phyloP scores from a whole-genome alignment of 2,113 vertebrate species.

The Sardina pilchardus region DNA sequence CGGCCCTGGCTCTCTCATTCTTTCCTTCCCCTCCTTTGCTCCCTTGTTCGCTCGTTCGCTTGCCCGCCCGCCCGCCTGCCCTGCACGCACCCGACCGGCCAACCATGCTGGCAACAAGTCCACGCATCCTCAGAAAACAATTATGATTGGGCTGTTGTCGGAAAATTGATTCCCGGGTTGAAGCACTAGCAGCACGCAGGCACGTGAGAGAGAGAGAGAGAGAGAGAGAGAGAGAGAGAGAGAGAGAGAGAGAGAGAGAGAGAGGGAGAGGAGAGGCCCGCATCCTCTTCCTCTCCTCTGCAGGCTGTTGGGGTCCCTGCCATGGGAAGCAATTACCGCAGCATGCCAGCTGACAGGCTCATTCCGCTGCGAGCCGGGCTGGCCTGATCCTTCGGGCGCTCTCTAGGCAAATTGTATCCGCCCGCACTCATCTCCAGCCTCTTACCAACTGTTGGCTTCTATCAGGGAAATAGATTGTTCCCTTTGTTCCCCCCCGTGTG shows the following conservation, averaged over 20 bases:
- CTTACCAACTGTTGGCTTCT: slow-evolving; percentile 88
- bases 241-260: not conserved
- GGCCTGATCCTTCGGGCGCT: slow-evolving; percentile 89
- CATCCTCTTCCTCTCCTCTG: slow-evolving; percentile 68
- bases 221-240: not conserved
- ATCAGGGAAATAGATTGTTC: slow-evolving; percentile 87
- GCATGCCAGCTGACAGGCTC: slow-evolving; percentile 96
- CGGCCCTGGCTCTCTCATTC: slow-evolving; percentile 55
- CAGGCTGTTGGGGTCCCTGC: slow-evolving; percentile 86
- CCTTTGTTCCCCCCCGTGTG: slow-evolving; percentile 85
- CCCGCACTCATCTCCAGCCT: slow-evolving; percentile 90
- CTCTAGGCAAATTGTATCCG: slow-evolving; percentile 96
- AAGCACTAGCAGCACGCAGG: slow-evolving; percentile 53
- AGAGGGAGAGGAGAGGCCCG: slow-evolving; percentile 56
- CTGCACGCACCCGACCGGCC: slow-evolving; percentile 41
- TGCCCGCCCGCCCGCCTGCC: slow-evolving; percentile 50
- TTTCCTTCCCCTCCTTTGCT: not conserved
- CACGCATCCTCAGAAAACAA: slow-evolving; percentile 82
- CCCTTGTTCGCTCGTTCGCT: not conserved
- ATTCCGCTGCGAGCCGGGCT: slow-evolving; percentile 83
- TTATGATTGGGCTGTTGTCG: slow-evolving; percentile 82
- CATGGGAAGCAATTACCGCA: slow-evolving; percentile 98
- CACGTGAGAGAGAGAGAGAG: not conserved
- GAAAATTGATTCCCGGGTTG: slow-evolving; percentile 89
- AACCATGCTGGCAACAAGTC: slow-evolving; percentile 83